These are phyloP conservation scores for Eleutherodactylus coqui DNA, from an alignment of 2,797 vertebrate genomes.

Conservation along the genomic window DNA sequence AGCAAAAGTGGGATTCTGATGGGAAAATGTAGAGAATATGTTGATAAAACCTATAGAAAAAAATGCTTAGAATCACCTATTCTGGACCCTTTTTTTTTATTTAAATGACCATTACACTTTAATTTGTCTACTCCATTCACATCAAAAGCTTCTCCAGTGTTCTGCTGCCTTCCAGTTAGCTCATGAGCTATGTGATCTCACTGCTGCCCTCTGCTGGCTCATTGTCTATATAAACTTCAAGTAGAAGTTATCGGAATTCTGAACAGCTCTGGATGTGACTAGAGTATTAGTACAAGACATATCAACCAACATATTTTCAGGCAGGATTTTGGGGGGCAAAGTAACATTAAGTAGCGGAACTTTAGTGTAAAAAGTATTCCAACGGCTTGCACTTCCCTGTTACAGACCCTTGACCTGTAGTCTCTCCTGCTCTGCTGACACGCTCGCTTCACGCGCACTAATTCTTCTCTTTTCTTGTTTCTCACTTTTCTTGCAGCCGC, in stretches of 20 bases:
- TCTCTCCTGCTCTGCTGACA: conserved; percentile 65
- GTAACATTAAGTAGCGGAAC: neutral
- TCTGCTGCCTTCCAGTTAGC: neutral
- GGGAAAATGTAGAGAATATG: no score
- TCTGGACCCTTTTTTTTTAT: no score
- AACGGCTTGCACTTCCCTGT: neutral
- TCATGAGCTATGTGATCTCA: neutral
- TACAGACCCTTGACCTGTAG: neutral
- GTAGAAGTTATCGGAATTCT: neutral
- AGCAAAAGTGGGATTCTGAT: no score
- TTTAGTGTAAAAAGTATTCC: neutral
- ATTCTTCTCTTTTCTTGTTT: conserved; percentile 76
- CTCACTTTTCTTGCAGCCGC: conserved; percentile 91
- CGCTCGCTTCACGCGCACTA: conserved; percentile 72
- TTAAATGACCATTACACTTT: no score
- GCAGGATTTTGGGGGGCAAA: neutral
- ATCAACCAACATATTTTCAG: neutral
- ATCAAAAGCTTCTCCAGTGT: neutral
- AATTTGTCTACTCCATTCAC: neutral
- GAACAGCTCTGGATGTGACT: neutral
- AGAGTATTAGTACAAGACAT: neutral
- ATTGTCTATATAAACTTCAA: neutral
- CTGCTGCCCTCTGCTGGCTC: neutral
- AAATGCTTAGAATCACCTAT: no score
- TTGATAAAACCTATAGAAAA: no score